Conservation (phyloP, 2,797 vertebrate genomes). For the Pitangus sulphuratus region DNA sequence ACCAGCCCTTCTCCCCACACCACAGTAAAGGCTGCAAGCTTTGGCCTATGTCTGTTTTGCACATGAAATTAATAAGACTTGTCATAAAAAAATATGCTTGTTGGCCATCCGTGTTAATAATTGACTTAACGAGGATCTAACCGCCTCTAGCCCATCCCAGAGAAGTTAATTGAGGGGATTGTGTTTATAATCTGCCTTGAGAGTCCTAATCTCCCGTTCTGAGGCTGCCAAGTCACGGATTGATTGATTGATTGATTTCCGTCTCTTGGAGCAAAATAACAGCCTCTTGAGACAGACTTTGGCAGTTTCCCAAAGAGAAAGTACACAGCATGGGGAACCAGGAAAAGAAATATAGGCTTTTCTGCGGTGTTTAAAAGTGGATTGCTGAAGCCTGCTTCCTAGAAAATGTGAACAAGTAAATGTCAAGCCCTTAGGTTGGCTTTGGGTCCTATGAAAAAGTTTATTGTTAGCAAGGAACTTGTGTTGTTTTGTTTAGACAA, state of each 20-base stretch:
- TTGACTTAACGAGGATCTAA: conserved; percentile 75
- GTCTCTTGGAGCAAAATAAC: conserved; percentile 73
- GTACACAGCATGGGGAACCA: neutral
- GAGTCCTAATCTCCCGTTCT: conserved; percentile 68
- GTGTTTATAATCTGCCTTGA: conserved; percentile 72
- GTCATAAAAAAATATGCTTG: conserved; percentile 42
- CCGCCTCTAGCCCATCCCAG: neutral
- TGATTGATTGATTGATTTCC: conserved; percentile 75
- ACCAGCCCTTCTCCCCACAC: neutral
- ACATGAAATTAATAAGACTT: conserved; percentile 27
- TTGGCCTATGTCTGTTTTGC: neutral
- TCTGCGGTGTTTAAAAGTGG: neutral
- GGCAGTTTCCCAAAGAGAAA: conserved; percentile 60
- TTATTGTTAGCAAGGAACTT: neutral
- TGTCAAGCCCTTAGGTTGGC: neutral
- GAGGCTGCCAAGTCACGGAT: conserved; percentile 33
- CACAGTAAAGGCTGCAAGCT: fast-evolving
- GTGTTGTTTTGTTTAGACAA: neutral
- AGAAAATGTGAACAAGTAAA: neutral
- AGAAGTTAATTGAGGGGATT: conserved; percentile 69
- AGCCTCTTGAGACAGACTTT: conserved; percentile 52
- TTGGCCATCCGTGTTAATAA: conserved; percentile 59
- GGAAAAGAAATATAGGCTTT: neutral
- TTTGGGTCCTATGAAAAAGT: neutral
- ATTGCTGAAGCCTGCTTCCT: neutral